Evolutionary conservation across 2,113 vertebrate species (phyloP), one percentile per base, ranked within the genome.

Genomic region (Calyptommatus sinebrachiatus): DNA sequence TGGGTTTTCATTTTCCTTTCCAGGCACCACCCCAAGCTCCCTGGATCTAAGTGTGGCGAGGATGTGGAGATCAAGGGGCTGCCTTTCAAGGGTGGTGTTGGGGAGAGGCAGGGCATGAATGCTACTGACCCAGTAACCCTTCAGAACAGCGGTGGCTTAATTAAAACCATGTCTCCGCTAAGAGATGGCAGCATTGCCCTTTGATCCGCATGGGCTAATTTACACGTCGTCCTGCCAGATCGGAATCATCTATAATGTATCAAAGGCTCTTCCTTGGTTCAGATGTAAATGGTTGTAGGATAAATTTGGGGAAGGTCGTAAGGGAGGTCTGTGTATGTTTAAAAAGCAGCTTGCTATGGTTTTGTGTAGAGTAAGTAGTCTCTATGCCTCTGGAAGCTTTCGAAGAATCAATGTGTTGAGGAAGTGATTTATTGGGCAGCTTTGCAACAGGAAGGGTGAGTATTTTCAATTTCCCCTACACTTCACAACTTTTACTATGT

Each of bases 91-190:
- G 29, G 78, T 53, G 50, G 6, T 53, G 62, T 77, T 71, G 69
- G 81, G 61, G 45, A n/a, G 45, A 76, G 2, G 16, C 73, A 57
- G 21, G 1, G 26, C 79, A 26, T 5, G 35, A 46, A 12, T 60
- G 20, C 21, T 66, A 79, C 78, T 85, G 86, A 79, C 80, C 77
- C 84, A 83, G 35, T 85, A 88, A 92, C 91, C 89, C 88, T 79
- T 90, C 76, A 83, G 88, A 84, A 84, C 83, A 87, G 88, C 73
- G 72, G 84, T 76, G 78, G 75, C 83, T 93, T 93, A 92, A 94
- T 91, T 90, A 93, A 91, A 87, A 71, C 86, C 83, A 2, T 26
- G 80, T 84, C 81, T 80, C 0, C 0, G 35, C 0, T 53, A 89
- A 83, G 91, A 93, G 87, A 88, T 88, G 91, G 86, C 85, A 81